Percentiles rank a stretch among this genome's conserved stretches.
Evolutionary conservation across 2,797 vertebrate species (phyloP).

Genomic region (Limnodromus scolopaceus): DNA sequence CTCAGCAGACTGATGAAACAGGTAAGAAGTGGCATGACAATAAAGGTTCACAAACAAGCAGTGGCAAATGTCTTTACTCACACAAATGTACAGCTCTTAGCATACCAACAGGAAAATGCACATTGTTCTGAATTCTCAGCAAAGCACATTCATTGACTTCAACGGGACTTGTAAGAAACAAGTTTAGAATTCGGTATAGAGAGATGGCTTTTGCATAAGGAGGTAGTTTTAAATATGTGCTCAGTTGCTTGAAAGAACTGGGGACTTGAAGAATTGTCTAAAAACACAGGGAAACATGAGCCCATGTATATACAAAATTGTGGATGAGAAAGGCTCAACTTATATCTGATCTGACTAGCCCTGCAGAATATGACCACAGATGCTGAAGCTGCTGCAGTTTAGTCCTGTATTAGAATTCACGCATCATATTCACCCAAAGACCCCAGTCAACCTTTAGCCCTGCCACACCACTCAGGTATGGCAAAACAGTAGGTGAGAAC

Average conservation of each 20-base stretch:
- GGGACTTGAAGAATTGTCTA: background rate
- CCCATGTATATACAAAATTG: background rate
- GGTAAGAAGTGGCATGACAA: constrained; percentile 67
- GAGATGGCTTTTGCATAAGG: background rate
- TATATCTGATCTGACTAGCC: background rate
- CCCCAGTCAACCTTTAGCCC: background rate
- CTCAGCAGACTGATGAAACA: constrained; percentile 71
- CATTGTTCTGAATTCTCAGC: background rate
- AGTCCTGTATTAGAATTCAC: background rate
- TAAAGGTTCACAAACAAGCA: background rate
- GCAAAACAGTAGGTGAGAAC: background rate
- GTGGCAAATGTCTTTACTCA: background rate
- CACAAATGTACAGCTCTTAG: background rate
- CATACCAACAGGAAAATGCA: background rate
- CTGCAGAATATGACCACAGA: background rate
- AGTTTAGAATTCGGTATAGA: background rate
- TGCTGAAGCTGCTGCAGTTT: background rate
- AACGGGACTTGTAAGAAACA: background rate
- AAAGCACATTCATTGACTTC: background rate
- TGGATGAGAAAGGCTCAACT: background rate
- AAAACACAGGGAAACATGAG: background rate
- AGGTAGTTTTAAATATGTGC: background rate
- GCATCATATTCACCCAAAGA: background rate
- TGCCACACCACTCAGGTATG: background rate
- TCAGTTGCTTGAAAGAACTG: background rate